These are phyloP conservation scores for Triops longicaudatus DNA, from an alignment of 1,140 invertebrate species.

Conservation along the genomic window DNA sequence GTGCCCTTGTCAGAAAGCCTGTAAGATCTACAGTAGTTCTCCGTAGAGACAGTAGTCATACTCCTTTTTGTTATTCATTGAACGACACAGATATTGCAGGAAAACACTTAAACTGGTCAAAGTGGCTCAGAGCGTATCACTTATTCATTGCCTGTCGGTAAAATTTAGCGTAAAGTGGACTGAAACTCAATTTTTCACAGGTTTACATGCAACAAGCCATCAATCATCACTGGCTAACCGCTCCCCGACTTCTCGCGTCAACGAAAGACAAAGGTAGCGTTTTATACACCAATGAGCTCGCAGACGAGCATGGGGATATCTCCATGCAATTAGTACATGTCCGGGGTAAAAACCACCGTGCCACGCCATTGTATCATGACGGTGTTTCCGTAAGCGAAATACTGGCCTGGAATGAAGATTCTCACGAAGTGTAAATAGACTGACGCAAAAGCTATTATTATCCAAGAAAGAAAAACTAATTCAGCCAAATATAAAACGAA, in stretches of 20 bases:
- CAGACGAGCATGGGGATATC: constrained; percentile 6
- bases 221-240: not conserved
- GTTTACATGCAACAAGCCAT: constrained; percentile 20
- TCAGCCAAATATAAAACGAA: not conserved
- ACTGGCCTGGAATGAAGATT: constrained; percentile 22
- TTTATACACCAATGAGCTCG: not conserved
- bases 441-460: not conserved
- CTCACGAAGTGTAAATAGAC: constrained; percentile 19
- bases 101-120: too few species aligned
- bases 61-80: too few species aligned
- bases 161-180: not conserved
- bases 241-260: constrained; percentile 17
- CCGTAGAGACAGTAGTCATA: too few species aligned
- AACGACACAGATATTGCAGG: too few species aligned
- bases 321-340: constrained; percentile 20
- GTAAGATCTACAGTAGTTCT: too few species aligned
- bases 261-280: not conserved
- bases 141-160: not conserved
- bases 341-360: not conserved
- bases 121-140: not conserved
- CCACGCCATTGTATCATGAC: not conserved
- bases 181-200: not conserved
- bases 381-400: constrained; percentile 17
- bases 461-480: not conserved
- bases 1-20: too few species aligned